phyloP scores from a whole-genome alignment of 2,888 invertebrate genomes.

The Melieria omissa region DNA sequence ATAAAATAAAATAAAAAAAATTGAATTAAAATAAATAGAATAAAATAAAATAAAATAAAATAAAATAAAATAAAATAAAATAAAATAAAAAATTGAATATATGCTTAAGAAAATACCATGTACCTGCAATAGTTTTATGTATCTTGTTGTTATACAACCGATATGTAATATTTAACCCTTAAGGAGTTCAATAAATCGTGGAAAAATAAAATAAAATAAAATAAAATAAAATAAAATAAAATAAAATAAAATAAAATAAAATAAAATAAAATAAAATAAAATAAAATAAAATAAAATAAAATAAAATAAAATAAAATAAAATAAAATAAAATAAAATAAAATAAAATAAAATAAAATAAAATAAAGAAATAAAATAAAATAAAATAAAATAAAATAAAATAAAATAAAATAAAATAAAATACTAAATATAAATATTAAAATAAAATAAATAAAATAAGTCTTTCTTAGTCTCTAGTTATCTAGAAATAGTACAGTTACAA shows the following conservation, averaged over 20 bases:
- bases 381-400: not conserved
- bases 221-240: too few species aligned
- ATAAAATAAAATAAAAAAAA: not conserved
- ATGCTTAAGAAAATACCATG: too few species aligned
- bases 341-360: not conserved
- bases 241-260: not conserved
- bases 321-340: not conserved
- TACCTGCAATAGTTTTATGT: too few species aligned
- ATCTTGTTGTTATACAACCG: too few species aligned
- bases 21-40: not conserved
- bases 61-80: not conserved
- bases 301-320: not conserved
- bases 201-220: too few species aligned
- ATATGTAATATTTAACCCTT: too few species aligned
- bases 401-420: not conserved
- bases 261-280: not conserved
- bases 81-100: not conserved
- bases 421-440: not conserved
- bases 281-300: not conserved
- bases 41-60: not conserved
- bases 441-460: not conserved
- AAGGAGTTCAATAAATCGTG: too few species aligned
- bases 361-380: not conserved
- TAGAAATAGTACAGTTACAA: too few species aligned
- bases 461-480: too few species aligned